Evolutionary conservation across 2,888 invertebrate species (phyloP), one percentile per base, ranked within the genome.

Genomic region (Neelides folsomi): DNA sequence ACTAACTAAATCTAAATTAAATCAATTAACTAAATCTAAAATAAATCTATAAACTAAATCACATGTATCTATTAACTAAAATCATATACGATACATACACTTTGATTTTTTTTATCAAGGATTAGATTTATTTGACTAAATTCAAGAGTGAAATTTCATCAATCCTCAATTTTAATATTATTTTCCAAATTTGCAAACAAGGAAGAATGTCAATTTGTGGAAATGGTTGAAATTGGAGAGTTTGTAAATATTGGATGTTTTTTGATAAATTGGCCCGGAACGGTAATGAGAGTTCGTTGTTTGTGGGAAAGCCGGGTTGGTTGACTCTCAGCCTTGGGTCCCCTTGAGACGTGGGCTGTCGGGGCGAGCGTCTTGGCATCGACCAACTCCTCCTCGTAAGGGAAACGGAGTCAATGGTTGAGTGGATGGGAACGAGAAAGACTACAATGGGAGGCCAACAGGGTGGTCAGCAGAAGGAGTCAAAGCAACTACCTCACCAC

Each of bases 311-410:
- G 60, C 54, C 54, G 55, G 57, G 59, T 56, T 57, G 57, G 54
- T 54, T 49, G 52, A 56, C 57, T 62, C 62, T 62, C 62, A 62
- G 59, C 60, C 62, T 62, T 62, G 62, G 56, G 60, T 56, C 56
- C 27, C 56, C 42, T 41, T 27, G 27, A 27, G 27, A 27, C 44
- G 19, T 39, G 13, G 27, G 27, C 7, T 27, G 27, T 27, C 27
- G 52, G 50, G 50, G 53, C 50, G 52, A 52, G 52, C 55, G 47
- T 55, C 52, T 50, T 52, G 43, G 40, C 51, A 54, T 53, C 54
- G 54, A 52, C 52, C 48, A 50, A 52, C 48, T 52, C 52, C 49
- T 27, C 27, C 27, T 27, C 27, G 27, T 27, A 27, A 27, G 27
- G 27, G 27, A 27, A 27, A 27, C 27, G 38, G 38, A 43, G 43